Percentiles rank a stretch among this genome's conserved stretches.
These are phyloP conservation scores for Syrista parreyssii DNA, from an alignment of 2,888 invertebrate species.

Conservation along the genomic window DNA sequence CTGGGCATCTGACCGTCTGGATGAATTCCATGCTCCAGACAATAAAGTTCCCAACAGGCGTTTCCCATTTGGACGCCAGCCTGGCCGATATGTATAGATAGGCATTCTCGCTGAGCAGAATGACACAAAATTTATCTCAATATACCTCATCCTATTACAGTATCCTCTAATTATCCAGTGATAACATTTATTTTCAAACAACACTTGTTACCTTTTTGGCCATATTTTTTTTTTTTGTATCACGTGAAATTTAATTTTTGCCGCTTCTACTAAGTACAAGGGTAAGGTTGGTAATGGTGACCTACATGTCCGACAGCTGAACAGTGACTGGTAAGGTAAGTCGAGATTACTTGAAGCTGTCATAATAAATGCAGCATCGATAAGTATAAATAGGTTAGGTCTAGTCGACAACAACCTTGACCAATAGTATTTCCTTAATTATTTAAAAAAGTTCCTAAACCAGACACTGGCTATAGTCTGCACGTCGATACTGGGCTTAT, in stretches of 20 bases:
- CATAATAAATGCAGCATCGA: neutral
- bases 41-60: conserved; percentile 89
- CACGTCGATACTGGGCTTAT: neutral
- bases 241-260: neutral
- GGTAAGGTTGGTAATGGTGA: neutral
- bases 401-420: neutral
- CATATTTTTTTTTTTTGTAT: conserved; percentile 27
- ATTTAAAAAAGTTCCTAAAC: neutral
- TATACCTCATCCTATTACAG: neutral
- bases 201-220: conserved; percentile 38
- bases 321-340: neutral
- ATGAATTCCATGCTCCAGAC: conserved; percentile 86
- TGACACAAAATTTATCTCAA: conserved; percentile 3
- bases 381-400: neutral
- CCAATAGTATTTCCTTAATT: neutral
- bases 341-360: neutral
- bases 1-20: conserved; percentile 90
- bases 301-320: neutral
- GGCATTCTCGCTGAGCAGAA: conserved; percentile 80
- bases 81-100: conserved; percentile 88
- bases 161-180: neutral
- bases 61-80: conserved; percentile 90
- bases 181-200: neutral
- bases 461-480: neutral
- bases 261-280: neutral